These are phyloP conservation scores for Presbytis comata DNA, from an alignment of 2,797 vertebrate genomes.

Conservation along the genomic window DNA sequence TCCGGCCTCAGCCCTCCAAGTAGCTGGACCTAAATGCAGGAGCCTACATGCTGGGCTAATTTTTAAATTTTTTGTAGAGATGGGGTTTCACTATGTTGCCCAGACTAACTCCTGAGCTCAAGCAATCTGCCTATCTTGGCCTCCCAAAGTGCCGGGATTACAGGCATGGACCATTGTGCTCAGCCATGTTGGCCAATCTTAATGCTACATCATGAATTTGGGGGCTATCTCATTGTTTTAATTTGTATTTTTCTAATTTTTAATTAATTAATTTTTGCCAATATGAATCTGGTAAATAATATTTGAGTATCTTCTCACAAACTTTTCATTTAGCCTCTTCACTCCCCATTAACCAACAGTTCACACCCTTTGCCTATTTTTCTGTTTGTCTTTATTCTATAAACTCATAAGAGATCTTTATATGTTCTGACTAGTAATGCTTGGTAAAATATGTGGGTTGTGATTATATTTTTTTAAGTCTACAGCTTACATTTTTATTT, in stretches of 20 bases:
- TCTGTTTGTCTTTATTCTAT: background rate
- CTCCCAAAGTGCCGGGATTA: too few relatives aligned
- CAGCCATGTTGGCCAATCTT: background rate
- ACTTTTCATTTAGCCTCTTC: background rate
- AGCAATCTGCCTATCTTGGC: too few relatives aligned
- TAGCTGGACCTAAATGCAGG: too few relatives aligned
- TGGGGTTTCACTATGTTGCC: too few relatives aligned
- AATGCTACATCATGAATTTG: background rate
- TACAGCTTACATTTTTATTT: background rate
- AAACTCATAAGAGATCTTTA: background rate
- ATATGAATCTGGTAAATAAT: background rate
- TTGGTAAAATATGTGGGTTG: background rate
- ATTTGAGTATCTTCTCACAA: background rate
- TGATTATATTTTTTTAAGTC: background rate
- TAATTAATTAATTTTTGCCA: background rate
- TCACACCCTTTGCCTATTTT: background rate
- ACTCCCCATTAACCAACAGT: background rate
- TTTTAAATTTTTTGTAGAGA: too few relatives aligned
- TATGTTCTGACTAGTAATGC: background rate
- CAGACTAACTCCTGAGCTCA: too few relatives aligned
- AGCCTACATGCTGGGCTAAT: too few relatives aligned
- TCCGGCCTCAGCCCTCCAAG: too few relatives aligned
- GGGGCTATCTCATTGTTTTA: background rate
- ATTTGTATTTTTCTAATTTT: background rate
- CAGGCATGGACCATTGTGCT: too few relatives aligned